Base-by-base conservation (phyloP, 1,140 invertebrate genomes). In the Nixonia krombeini region DNA sequence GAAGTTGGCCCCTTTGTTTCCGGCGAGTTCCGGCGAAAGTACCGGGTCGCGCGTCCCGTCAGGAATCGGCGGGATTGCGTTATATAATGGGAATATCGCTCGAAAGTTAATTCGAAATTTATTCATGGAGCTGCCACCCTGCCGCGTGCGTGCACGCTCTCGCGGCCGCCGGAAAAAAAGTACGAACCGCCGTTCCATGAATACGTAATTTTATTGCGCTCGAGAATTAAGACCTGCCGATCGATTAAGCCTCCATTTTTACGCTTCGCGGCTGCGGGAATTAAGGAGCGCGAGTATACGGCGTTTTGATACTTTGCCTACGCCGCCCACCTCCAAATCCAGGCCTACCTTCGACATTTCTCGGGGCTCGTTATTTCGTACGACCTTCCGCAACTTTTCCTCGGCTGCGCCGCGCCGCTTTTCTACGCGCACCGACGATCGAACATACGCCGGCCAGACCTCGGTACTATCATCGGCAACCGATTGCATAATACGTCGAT, bases 71-170 rank as follows among this genome's bases (percentile, higher is more conserved):
- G 35, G n/a, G n/a, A n/a, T n/a, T n/a, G n/a, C n/a, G 51, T 73
- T 58, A 63, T 49, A 65, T 75, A 77, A n/a, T n/a, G n/a, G n/a
- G n/a, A n/a, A n/a, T n/a, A n/a, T n/a, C n/a, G n/a, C 73, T 74
- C 58, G 49, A 71, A 75, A 75, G 70, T 74, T 78, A 74, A 76
- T 80, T 80, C 59, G 55, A 80, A 81, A 82, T 82, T 80, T 81
- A 82, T 81, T 82, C 79, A 81, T 80, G 78, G 65, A 72, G 65
- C 51, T 59, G 44, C 55, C 47, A 38, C 35, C 31, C 15, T 17
- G 6, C 3, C 13, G 10, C 10, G 10, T 33, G 21, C 50, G 56
- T 56, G 49, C 29, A 52, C 42, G 33, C 42, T n/a, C n/a, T n/a
- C n/a, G n/a, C n/a, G n/a, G n/a, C 44, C 37, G 49, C 9, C 38